Conservation (phyloP, 2,113 vertebrate genomes). For the Etia nguti region DNA sequence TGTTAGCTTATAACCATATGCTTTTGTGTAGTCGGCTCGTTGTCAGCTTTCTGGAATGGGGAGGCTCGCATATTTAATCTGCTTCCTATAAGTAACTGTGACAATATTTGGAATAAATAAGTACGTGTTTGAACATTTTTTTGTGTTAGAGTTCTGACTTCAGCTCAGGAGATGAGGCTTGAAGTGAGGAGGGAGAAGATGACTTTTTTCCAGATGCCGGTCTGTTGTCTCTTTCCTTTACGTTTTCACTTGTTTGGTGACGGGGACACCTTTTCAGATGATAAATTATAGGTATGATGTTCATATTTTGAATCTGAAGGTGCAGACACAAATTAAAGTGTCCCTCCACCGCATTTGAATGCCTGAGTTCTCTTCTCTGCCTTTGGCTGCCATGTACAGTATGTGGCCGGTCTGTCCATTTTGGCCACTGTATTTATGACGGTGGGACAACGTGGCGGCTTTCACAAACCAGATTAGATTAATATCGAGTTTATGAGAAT, state of each 20-base stretch:
- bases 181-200: not conserved
- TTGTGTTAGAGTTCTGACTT: not conserved
- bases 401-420: rapidly evolving
- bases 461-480: not conserved
- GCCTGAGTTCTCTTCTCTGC: rapidly evolving
- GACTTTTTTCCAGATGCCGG: rapidly evolving
- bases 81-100: not conserved
- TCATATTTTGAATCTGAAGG: not conserved
- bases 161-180: not conserved
- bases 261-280: not conserved
- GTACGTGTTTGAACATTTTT: not conserved
- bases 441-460: not conserved
- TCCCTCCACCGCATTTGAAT: rapidly evolving
- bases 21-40: rapidly evolving
- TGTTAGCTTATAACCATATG: not conserved
- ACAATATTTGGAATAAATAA: not conserved
- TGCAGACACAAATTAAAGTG: too few relatives aligned
- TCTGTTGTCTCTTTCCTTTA: not conserved
- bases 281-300: not conserved
- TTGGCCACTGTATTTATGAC: not conserved
- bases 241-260: not conserved
- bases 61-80: not conserved
- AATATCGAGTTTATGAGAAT: not conserved
- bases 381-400: not conserved
- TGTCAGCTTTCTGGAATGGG: not conserved